Evolutionary conservation across 1,140 invertebrate genomes (phyloP), one percentile per base, ranked within the genome.

Genomic region (Triops cancriformis): DNA sequence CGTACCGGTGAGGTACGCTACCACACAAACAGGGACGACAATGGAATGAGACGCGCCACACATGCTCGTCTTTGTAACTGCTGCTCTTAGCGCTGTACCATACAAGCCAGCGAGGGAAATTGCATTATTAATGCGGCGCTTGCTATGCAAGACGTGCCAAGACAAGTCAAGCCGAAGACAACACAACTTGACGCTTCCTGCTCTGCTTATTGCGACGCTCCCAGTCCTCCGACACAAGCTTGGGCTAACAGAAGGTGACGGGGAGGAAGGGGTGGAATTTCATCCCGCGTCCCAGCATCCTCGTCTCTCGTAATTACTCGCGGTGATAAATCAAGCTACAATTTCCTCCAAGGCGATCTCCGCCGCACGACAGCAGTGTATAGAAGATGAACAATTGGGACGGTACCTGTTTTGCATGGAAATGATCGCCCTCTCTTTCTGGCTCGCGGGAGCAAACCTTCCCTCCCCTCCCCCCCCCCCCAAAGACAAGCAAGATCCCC

Each of bases 381-480:
- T 23, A 64, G 51, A 64, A 64, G 51, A 64, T 64, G 51, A 64
- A 64, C 51, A 64, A 64, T 64, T 64, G 51, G 51, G 51, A 64
- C 51, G 51, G 51, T 64, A 64, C 51, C 51, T 64, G 51, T 23
- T 64, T 64, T 64, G 51, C 51, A 64, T 64, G 23, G 51, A 64
- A 64, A 64, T 64, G 51, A 64, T 37, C 31, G 2, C 2, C 31
- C 31, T 37, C 7, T 37, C 31, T 37, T 37, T 37, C 31, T 37
- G 31, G 31, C 31, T 37, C 7, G 31, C 31, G n/a, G n/a, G n/a
- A n/a, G n/a, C n/a, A n/a, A n/a, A n/a, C n/a, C n/a, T n/a, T n/a
- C n/a, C n/a, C 31, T 37, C 31, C 31, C 31, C 31, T 4, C 31
- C n/a, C n/a, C 43, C 43, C 18, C 43, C 11, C 11, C 6, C 43